Conservation (phyloP, 2,888 invertebrate genomes). For the Sceliomorpha sp. region DNA sequence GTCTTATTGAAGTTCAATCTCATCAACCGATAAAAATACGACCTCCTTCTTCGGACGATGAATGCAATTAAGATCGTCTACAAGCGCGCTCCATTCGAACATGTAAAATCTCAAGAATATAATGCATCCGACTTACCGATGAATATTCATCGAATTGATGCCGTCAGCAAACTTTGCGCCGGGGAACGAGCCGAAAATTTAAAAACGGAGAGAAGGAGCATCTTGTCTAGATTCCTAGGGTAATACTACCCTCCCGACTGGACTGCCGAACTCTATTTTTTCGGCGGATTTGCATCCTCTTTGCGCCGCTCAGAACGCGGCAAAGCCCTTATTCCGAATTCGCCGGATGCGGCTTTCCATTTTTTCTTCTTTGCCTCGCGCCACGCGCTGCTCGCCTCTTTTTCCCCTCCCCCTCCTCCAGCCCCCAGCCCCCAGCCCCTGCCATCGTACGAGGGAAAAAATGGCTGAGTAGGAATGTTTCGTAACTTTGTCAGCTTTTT, state of each 20-base stretch:
- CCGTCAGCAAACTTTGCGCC: constrained; percentile 41
- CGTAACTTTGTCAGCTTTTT: constrained; percentile 77
- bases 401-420: constrained; percentile 15
- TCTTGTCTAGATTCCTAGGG: background rate
- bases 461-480: constrained; percentile 70
- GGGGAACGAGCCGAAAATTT: constrained; percentile 24
- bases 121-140: constrained; percentile 45
- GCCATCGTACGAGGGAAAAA: too few relatives aligned
- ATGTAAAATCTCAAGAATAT: constrained; percentile 53
- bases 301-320: constrained; percentile 19
- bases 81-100: constrained; percentile 38
- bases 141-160: constrained; percentile 46
- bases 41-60: constrained; percentile 7
- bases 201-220: constrained; percentile 15
- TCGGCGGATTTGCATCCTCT: constrained; percentile 49
- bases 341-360: constrained; percentile 15
- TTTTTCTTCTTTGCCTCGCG: constrained; percentile 25
- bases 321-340: constrained; percentile 56
- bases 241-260: background rate
- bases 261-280: constrained; percentile 30
- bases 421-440: too few relatives aligned
- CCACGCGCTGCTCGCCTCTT: constrained; percentile 20
- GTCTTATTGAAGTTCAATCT: constrained; percentile 16
- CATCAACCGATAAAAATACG: constrained; percentile 38
- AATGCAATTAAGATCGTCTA: constrained; percentile 51